These are phyloP conservation scores for Xylocampa areola DNA, from an alignment of 2,888 invertebrate species.

Conservation along the genomic window DNA sequence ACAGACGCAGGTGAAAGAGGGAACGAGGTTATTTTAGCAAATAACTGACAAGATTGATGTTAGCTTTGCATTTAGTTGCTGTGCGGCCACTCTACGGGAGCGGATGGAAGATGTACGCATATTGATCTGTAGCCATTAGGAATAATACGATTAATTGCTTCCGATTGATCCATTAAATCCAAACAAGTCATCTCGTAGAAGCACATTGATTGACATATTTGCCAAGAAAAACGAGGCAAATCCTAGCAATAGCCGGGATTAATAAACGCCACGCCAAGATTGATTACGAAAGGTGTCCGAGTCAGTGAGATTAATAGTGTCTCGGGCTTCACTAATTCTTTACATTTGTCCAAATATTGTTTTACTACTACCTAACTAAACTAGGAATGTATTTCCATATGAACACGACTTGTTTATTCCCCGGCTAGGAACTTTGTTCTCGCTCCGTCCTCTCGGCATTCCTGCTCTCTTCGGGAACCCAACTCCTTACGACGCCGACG, in stretches of 20 bases:
- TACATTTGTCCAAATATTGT: neutral
- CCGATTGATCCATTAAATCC: no score
- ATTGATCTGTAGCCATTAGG: no score
- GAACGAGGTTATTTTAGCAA: neutral
- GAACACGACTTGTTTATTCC: no score
- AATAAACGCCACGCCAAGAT: conserved; percentile 24
- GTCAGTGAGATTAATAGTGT: conserved; percentile 16
- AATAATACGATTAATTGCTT: no score
- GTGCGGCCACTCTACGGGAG: no score
- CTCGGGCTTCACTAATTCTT: neutral
- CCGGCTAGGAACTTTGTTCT: no score
- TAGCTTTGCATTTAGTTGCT: no score
- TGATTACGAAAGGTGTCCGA: conserved; percentile 10
- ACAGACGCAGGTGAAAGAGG: neutral
- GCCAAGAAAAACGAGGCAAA: neutral
- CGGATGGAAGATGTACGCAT: no score
- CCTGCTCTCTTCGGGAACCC: neutral
- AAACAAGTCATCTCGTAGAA: no score
- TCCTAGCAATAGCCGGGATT: conserved; percentile 2
- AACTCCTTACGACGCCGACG: neutral
- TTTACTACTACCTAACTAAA: neutral
- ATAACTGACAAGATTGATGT: neutral
- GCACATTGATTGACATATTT: neutral
- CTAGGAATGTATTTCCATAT: no score
- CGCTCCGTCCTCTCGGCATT: no score